phyloP scores from a whole-genome alignment of 2,113 vertebrate species.

The Brachyhypopomus occidentalis region DNA sequence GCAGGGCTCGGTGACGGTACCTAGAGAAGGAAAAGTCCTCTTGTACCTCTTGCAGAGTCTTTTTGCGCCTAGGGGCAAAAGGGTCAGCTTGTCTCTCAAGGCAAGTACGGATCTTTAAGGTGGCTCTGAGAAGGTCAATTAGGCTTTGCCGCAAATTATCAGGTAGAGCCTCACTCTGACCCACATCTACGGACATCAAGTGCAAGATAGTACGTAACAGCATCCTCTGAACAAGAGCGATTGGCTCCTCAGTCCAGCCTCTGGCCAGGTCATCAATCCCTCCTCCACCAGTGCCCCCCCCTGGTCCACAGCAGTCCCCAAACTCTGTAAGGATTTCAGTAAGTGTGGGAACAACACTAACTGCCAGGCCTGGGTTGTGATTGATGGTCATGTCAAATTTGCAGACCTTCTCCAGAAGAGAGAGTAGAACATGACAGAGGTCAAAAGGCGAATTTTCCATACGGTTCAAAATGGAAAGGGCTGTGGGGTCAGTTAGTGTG shows the following conservation, averaged over 20 bases:
- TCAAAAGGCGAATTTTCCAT: slow-evolving; percentile 91
- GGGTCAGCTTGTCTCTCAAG: slow-evolving; percentile 80
- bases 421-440: slow-evolving; percentile 88
- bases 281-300: slow-evolving; percentile 42
- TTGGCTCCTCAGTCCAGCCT: slow-evolving; percentile 90
- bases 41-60: slow-evolving; percentile 78
- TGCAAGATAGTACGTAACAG: slow-evolving; percentile 86
- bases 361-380: slow-evolving; percentile 84
- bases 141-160: slow-evolving; percentile 87
- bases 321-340: slow-evolving; percentile 90
- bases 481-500: slow-evolving; percentile 75
- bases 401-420: slow-evolving; percentile 92
- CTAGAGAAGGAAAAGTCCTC: slow-evolving; percentile 80
- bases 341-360: slow-evolving; percentile 87
- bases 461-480: slow-evolving; percentile 77
- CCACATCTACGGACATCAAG: slow-evolving; percentile 87
- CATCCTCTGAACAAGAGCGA: slow-evolving; percentile 95
- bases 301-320: slow-evolving; percentile 79
- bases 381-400: slow-evolving; percentile 89
- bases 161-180: slow-evolving; percentile 81
- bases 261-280: slow-evolving; percentile 76
- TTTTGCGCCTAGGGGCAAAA: slow-evolving; percentile 79
- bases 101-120: slow-evolving; percentile 84
- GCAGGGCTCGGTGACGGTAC: slow-evolving; percentile 82
- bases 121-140: slow-evolving; percentile 86